Evolutionary conservation across 2,113 vertebrate genomes (phyloP).

Genomic region (Damaliscus lunatus): DNA sequence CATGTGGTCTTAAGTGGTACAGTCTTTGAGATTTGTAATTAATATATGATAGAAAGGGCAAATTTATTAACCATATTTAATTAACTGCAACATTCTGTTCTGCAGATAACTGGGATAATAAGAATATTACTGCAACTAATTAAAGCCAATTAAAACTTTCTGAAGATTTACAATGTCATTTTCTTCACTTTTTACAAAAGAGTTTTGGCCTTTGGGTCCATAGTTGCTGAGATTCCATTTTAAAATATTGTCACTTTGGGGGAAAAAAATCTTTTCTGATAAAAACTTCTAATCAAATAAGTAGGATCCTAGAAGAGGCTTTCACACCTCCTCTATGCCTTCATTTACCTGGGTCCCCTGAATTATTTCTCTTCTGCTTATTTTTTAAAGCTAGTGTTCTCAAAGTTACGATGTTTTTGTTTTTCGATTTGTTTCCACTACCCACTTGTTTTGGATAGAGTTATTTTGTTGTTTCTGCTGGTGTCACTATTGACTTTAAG

Average conservation of each 20-base stretch:
- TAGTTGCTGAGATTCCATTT: background rate
- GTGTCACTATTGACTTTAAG: background rate
- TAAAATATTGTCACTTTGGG: background rate
- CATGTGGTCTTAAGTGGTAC: background rate
- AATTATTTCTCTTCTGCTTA: background rate
- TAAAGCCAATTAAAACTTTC: conserved; percentile 49
- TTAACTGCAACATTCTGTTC: conserved; percentile 42
- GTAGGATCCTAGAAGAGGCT: background rate
- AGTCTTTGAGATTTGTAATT: conserved; percentile 13
- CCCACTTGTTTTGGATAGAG: background rate
- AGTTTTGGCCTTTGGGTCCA: background rate
- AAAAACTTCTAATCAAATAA: background rate
- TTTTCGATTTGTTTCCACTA: background rate
- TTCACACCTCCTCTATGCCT: background rate
- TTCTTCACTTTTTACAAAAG: background rate
- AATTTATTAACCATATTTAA: conserved; percentile 41
- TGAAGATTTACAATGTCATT: conserved; percentile 30
- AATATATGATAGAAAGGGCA: background rate
- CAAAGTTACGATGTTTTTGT: background rate
- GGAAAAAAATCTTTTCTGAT: background rate
- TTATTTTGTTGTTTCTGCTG: background rate
- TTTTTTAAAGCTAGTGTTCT: background rate
- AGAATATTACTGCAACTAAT: background rate
- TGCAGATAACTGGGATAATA: conserved; percentile 21
- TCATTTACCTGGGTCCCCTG: background rate